A percentile compares a stretch with the other conserved stretches of the same genome.
These are phyloP conservation scores for Phrynosoma blainvillii DNA, from an alignment of 2,113 vertebrate genomes.

Conservation along the genomic window DNA sequence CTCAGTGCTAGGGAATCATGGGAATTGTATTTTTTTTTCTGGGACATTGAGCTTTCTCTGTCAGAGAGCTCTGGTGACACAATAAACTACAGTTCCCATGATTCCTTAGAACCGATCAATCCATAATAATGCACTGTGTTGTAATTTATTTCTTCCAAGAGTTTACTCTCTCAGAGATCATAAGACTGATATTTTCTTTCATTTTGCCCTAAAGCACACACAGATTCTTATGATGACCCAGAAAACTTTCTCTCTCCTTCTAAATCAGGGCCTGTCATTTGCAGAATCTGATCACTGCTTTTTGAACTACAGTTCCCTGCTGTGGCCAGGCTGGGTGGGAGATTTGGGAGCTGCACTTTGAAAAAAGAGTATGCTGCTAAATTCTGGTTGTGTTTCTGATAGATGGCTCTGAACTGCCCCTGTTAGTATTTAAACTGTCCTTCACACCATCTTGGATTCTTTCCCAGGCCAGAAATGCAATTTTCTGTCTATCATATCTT, in stretches of 20 bases:
- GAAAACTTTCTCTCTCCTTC: neutral
- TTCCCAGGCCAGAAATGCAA: slow-evolving; percentile 51
- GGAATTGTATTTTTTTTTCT: no score
- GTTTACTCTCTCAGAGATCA: no score
- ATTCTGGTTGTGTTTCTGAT: neutral
- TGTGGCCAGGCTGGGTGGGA: neutral
- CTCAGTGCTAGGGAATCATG: no score
- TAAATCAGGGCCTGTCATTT: neutral
- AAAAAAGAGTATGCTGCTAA: neutral
- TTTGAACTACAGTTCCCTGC: neutral
- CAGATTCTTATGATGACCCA: neutral
- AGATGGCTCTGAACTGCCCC: slow-evolving; percentile 43
- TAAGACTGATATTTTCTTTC: no score
- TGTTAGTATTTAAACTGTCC: slow-evolving; percentile 47
- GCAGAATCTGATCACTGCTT: neutral
- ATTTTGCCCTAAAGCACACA: neutral
- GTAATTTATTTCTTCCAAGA: no score
- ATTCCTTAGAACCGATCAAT: no score
- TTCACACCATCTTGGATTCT: slow-evolving; percentile 36
- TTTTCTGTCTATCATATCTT: neutral
- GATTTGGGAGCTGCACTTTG: neutral
- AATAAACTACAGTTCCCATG: no score
- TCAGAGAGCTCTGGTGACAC: no score
- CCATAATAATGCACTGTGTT: no score
- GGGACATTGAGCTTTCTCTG: no score